Evolutionary conservation across 2,888 invertebrate genomes (phyloP).

Genomic region (Lydus trimaculatus): DNA sequence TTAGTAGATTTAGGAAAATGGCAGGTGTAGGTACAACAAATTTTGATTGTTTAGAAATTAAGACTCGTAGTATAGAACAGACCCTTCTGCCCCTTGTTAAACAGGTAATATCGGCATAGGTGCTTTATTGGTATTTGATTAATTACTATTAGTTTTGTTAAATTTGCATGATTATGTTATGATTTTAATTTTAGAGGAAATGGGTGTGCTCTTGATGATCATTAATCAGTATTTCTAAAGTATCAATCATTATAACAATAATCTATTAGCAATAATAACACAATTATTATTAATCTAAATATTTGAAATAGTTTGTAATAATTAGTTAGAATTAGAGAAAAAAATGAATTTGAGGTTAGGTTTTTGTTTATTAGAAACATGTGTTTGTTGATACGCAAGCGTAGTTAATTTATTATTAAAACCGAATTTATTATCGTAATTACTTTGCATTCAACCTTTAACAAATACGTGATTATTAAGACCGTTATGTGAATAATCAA

Average conservation of each 20-base stretch:
- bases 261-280: neutral
- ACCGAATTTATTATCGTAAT: neutral
- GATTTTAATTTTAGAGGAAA: neutral
- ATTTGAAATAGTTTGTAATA: neutral
- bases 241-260: constrained; percentile 1
- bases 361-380: constrained; percentile 47
- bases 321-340: constrained; percentile 6
- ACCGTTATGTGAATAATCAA: too few relatives aligned
- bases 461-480: neutral
- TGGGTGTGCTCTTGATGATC: constrained; percentile 35
- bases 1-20: constrained; percentile 62
- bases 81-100: constrained; percentile 92
- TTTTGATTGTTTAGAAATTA: constrained; percentile 77
- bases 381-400: constrained; percentile 47
- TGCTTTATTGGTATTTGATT: constrained; percentile 31
- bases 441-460: neutral
- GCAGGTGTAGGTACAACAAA: constrained; percentile 67
- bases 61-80: constrained; percentile 93
- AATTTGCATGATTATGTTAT: constrained; percentile 1
- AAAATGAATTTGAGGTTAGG: constrained; percentile 39
- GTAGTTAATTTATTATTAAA: constrained; percentile 33
- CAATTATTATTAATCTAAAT: neutral
- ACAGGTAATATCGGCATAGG: constrained; percentile 73
- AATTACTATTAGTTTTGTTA: constrained; percentile 8
- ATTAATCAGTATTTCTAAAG: constrained; percentile 19